A percentile compares a stretch with the other conserved stretches of the same genome.
Conservation (phyloP, 2,797 vertebrate species). For the Trichosurus vulpecula region DNA sequence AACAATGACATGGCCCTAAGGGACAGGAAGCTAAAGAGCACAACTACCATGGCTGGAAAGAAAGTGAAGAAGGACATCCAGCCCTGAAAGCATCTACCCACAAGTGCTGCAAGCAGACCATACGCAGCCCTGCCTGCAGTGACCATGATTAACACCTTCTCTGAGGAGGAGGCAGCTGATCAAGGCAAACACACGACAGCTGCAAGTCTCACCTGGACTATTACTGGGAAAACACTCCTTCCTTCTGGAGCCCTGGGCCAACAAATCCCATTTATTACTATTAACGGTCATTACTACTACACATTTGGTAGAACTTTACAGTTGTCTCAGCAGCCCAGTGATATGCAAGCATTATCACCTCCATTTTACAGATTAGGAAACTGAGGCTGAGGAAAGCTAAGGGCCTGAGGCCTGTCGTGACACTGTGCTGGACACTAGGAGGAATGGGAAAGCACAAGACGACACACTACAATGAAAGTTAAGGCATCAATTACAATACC, state of each 20-base stretch:
- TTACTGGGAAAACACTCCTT: not conserved
- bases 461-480: conserved; percentile 38
- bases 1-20: not conserved
- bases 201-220: not conserved
- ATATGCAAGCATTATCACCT: not conserved
- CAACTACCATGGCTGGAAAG: not conserved
- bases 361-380: not conserved
- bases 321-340: not conserved
- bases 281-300: not conserved
- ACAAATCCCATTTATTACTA: not conserved
- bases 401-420: not conserved
- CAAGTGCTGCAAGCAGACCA: not conserved
- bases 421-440: not conserved
- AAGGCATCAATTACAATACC: conserved; percentile 47
- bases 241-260: not conserved
- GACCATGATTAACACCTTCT: not conserved
- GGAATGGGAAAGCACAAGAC: not conserved
- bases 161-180: not conserved
- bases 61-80: not conserved
- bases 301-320: not conserved
- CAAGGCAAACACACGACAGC: not conserved
- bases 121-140: not conserved
- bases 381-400: not conserved
- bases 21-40: not conserved
- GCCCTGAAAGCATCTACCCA: not conserved